Conservation (phyloP, 2,113 vertebrate genomes). For the Cinclus cinclus region DNA sequence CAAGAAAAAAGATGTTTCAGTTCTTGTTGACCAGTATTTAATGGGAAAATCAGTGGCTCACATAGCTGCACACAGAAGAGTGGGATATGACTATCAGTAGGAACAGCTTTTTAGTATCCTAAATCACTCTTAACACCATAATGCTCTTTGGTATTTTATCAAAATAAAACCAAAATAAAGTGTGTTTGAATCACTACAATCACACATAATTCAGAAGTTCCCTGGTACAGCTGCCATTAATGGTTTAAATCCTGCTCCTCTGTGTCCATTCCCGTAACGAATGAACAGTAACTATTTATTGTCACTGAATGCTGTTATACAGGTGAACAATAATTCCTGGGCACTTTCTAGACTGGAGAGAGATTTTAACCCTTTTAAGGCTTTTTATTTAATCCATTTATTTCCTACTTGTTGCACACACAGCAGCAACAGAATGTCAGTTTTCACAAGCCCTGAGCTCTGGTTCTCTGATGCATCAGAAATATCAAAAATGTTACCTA, state of each 20-base stretch:
- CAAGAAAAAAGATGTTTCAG: background rate
- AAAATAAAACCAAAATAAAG: background rate
- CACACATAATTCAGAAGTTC: background rate
- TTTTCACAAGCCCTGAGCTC: background rate
- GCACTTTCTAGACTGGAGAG: background rate
- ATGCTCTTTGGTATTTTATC: background rate
- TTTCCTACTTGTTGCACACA: background rate
- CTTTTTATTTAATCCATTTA: background rate
- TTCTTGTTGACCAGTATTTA: background rate
- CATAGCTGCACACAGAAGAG: background rate
- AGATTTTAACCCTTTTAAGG: background rate
- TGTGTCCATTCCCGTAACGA: background rate
- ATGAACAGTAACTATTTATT: background rate
- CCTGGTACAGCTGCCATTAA: background rate
- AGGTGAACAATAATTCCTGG: background rate
- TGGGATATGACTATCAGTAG: background rate
- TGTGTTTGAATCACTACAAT: background rate
- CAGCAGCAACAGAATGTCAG: background rate
- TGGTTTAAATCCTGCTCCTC: background rate
- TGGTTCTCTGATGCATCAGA: constrained; percentile 1
- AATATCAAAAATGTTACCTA: constrained; percentile 55
- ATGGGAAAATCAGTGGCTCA: background rate
- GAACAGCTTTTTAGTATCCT: background rate
- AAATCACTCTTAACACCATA: background rate
- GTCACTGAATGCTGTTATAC: background rate